phyloP scores from a whole-genome alignment of 2,888 invertebrate genomes.

The Andrena haemorrhoa region DNA sequence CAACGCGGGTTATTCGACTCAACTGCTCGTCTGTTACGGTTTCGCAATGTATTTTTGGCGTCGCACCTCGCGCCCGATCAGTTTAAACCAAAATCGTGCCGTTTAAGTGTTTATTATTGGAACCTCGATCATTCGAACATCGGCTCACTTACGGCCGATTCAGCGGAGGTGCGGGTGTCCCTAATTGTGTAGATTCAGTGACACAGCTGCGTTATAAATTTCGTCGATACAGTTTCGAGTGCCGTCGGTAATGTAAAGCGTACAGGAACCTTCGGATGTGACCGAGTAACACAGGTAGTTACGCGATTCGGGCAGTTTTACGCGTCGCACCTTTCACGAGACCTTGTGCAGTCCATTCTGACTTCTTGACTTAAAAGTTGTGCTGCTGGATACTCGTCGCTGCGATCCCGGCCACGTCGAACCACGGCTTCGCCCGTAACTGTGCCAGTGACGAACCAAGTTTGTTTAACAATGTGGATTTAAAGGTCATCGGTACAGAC shows the following conservation, averaged over 20 bases:
- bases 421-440: not conserved
- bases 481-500: conserved; percentile 1
- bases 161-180: not conserved
- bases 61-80: conserved; percentile 67
- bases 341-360: conserved; percentile 25
- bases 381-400: not conserved
- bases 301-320: conserved; percentile 30
- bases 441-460: conserved; percentile 13
- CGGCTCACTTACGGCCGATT: not conserved
- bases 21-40: conserved; percentile 24
- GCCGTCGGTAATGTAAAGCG: conserved; percentile 29
- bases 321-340: conserved; percentile 47
- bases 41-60: conserved; percentile 66
- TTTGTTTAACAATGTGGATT: conserved; percentile 15
- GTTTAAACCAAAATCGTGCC: conserved; percentile 64
- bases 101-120: not conserved
- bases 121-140: not conserved
- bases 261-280: conserved; percentile 23
- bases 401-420: conserved; percentile 8
- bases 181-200: not conserved
- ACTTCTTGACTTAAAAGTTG: not conserved
- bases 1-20: conserved; percentile 28
- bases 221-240: not conserved
- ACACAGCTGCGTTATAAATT: not conserved
- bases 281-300: conserved; percentile 15